Percentiles rank a stretch among this genome's conserved stretches.
These are phyloP conservation scores for Alectura lathami DNA, from an alignment of 2,113 vertebrate species.

Conservation along the genomic window DNA sequence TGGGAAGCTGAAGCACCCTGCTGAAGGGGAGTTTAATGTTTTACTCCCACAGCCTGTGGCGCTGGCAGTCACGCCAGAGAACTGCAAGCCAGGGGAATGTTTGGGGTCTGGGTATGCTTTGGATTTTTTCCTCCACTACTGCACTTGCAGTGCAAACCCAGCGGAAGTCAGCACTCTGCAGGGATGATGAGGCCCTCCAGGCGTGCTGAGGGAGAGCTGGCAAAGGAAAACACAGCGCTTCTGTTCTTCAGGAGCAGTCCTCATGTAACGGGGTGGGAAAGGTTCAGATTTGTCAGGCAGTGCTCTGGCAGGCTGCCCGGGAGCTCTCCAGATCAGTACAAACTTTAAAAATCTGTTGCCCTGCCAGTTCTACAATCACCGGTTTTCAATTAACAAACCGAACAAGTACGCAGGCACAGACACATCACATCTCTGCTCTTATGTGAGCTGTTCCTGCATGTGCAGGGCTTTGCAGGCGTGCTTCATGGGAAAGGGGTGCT, in stretches of 20 bases:
- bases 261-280: background rate
- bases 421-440: background rate
- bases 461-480: background rate
- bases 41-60: background rate
- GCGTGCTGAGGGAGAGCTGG: background rate
- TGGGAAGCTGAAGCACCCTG: background rate
- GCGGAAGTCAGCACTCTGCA: background rate
- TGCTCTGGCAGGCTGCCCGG: background rate
- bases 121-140: fast-evolving
- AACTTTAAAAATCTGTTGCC: background rate
- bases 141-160: background rate
- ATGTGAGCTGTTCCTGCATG: background rate
- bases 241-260: background rate
- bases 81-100: background rate
- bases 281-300: background rate
- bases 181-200: background rate
- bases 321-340: background rate
- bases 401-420: background rate
- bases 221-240: background rate
- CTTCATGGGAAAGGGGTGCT: background rate
- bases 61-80: background rate
- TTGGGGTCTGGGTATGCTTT: background rate
- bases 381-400: background rate
- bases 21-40: background rate
- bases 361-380: background rate